Conservation (phyloP, 2,113 vertebrate species). For the Naja naja region DNA sequence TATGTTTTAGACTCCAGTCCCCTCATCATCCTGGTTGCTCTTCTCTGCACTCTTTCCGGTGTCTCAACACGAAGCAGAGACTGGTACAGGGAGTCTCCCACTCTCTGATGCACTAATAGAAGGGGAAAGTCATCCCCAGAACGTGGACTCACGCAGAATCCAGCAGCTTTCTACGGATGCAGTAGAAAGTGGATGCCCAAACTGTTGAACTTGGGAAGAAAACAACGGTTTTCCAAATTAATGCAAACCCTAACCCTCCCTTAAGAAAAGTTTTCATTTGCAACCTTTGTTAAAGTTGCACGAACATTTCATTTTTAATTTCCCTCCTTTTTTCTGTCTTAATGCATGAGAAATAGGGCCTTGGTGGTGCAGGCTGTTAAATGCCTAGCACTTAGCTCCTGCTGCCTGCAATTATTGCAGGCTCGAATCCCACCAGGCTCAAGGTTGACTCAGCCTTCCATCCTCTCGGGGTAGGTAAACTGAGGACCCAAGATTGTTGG, state of each 20-base stretch:
- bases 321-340: background rate
- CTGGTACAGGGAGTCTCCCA: no score
- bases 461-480: no score
- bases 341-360: rapidly evolving
- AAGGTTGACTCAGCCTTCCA: no score
- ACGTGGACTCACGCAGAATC: background rate
- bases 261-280: background rate
- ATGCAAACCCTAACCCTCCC: background rate
- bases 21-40: no score
- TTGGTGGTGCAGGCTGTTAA: no score
- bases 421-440: no score
- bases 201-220: background rate
- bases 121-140: background rate
- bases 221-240: background rate
- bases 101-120: background rate
- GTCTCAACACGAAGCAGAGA: no score
- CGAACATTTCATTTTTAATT: background rate
- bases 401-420: no score
- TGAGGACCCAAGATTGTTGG: no score
- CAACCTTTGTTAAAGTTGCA: background rate
- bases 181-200: background rate
- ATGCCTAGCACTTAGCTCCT: no score
- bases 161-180: background rate
- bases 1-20: no score
- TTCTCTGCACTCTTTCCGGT: no score